phyloP scores from a whole-genome alignment of 2,113 vertebrate species.

The Hucho hucho region DNA sequence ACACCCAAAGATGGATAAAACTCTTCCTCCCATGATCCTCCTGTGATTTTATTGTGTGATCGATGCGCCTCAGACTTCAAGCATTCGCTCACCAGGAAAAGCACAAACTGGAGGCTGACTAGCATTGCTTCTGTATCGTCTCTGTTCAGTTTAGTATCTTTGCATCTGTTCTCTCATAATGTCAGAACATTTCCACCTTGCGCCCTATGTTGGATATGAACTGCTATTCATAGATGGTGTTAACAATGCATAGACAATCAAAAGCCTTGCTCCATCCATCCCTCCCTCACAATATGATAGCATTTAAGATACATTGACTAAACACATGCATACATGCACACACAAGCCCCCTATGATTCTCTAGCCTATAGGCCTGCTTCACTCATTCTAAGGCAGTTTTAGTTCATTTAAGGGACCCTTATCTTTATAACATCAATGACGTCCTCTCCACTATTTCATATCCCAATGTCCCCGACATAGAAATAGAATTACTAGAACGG shows the following conservation, averaged over 20 bases:
- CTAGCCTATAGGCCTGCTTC: neutral
- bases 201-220: slow-evolving; percentile 13
- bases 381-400: neutral
- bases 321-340: too few relatives aligned
- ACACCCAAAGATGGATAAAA: neutral
- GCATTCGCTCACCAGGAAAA: neutral
- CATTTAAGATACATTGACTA: too few relatives aligned
- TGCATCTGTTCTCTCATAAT: neutral
- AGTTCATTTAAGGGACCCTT: neutral
- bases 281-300: neutral
- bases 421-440: neutral
- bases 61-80: neutral
- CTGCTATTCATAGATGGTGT: slow-evolving; percentile 22
- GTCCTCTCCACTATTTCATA: slow-evolving; percentile 4
- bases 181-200: neutral
- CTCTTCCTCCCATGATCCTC: neutral
- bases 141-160: slow-evolving; percentile 2
- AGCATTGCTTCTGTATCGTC: neutral
- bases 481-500: neutral
- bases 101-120: neutral
- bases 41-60: neutral
- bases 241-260: neutral
- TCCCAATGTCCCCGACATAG: too few relatives aligned
- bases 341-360: too few relatives aligned
- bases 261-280: neutral